Conservation (phyloP, 2,113 vertebrate genomes). For the Azemiops feae region DNA sequence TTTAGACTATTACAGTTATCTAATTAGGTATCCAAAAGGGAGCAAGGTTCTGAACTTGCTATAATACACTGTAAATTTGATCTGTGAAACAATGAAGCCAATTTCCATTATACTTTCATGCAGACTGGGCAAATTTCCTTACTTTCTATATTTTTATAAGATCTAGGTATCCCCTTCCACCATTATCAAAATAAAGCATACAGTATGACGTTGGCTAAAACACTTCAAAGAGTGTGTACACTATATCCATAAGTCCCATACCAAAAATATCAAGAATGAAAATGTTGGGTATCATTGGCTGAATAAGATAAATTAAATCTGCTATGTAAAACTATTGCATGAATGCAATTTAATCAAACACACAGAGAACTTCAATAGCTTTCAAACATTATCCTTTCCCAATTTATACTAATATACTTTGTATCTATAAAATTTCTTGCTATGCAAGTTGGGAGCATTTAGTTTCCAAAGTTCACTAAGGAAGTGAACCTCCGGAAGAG, state of each 20-base stretch:
- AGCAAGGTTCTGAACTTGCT: neutral
- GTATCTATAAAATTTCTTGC: neutral
- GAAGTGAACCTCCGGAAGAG: neutral
- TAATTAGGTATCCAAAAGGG: neutral
- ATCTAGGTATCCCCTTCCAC: neutral
- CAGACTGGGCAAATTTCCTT: neutral
- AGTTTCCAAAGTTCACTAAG: neutral
- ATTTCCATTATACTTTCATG: neutral
- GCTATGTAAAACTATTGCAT: neutral
- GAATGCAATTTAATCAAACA: neutral
- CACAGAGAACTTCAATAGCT: neutral
- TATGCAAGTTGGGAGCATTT: neutral
- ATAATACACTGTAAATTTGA: neutral
- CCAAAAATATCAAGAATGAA: neutral
- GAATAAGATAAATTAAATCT: neutral
- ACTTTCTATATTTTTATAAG: neutral
- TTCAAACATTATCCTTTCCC: neutral
- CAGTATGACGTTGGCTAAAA: neutral
- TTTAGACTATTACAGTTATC: neutral
- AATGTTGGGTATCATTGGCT: neutral
- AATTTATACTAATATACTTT: neutral
- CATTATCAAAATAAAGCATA: neutral
- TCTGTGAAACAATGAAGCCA: neutral
- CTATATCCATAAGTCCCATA: neutral
- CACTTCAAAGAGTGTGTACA: neutral